phyloP scores from a whole-genome alignment of 1,140 invertebrate species.

The Rhyacophila brunnea region DNA sequence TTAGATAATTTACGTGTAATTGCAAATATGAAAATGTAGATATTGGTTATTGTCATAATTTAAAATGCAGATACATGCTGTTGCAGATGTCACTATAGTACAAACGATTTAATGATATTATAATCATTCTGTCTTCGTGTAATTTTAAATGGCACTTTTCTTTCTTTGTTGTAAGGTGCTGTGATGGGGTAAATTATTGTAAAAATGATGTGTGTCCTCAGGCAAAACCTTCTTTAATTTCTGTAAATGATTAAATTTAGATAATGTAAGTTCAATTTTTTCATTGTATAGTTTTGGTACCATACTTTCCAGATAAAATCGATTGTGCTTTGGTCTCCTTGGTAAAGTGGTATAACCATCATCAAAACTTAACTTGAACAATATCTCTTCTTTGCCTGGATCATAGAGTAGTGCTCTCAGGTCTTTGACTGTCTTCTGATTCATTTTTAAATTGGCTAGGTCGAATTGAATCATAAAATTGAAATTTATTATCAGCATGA shows the following conservation, averaged over 20 bases:
- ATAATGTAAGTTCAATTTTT: not conserved
- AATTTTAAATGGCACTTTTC: not conserved
- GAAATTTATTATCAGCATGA: not conserved
- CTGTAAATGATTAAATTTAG: not conserved
- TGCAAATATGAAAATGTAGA: constrained; percentile 2
- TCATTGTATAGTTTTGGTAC: constrained; percentile 2
- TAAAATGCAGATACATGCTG: not conserved
- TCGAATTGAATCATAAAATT: constrained; percentile 2
- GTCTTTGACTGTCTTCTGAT: not conserved
- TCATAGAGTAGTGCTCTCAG: constrained; percentile 1
- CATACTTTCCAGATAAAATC: constrained; percentile 5
- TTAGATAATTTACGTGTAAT: not conserved
- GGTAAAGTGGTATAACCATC: not conserved
- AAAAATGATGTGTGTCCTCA: constrained; percentile 1
- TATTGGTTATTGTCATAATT: constrained; percentile 3
- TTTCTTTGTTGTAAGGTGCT: not conserved
- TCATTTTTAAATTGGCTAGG: constrained; percentile 2
- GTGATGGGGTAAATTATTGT: not conserved
- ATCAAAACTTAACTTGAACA: constrained; percentile 4
- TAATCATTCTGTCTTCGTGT: not conserved
- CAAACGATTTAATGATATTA: not conserved
- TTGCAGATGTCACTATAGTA: not conserved
- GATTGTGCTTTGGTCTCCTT: not conserved
- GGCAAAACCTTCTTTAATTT: not conserved
- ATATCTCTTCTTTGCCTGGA: constrained; percentile 1